These are phyloP conservation scores for Pterocles orientalis DNA, from an alignment of 2,113 vertebrate species.

Conservation along the genomic window DNA sequence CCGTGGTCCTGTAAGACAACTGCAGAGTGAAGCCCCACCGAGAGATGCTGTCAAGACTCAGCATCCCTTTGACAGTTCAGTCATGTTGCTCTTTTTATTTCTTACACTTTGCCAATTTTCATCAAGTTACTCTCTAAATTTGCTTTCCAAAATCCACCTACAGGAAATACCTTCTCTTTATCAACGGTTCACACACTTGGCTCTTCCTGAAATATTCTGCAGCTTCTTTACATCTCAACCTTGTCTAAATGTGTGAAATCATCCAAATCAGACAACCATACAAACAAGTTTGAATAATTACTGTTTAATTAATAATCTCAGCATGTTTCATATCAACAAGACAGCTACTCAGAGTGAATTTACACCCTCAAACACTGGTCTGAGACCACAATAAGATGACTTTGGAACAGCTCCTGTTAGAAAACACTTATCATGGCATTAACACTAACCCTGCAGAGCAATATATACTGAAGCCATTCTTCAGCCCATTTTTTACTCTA, in stretches of 20 bases:
- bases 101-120: background rate
- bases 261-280: background rate
- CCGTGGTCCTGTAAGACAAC: accelerated
- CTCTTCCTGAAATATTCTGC: background rate
- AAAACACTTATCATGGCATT: background rate
- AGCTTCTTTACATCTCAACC: background rate
- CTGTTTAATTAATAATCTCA: slow-evolving; percentile 7
- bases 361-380: background rate
- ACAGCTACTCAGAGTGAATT: background rate
- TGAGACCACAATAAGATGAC: background rate
- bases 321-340: background rate
- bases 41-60: background rate
- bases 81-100: background rate
- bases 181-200: background rate
- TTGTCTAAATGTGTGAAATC: slow-evolving; percentile 7
- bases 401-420: background rate
- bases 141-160: background rate
- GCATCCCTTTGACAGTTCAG: background rate
- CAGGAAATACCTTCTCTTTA: background rate
- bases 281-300: slow-evolving; percentile 1
- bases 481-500: background rate
- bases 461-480: background rate
- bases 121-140: background rate
- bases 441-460: background rate
- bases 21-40: background rate